Evolutionary conservation across 2,888 invertebrate species (phyloP).

Genomic region (Lepidocyrtinus sp.): DNA sequence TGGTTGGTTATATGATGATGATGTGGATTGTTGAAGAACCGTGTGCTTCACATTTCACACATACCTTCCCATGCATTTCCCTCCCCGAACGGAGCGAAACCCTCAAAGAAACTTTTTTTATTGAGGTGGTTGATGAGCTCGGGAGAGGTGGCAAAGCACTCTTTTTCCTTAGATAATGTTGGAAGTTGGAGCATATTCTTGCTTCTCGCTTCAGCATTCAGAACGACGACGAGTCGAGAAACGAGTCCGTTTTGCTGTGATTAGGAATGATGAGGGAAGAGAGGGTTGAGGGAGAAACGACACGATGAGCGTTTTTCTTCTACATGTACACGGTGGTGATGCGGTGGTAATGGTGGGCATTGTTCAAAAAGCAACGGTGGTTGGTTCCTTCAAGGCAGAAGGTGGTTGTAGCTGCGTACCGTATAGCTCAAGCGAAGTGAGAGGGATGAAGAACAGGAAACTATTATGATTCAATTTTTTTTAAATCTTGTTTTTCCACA

Average conservation of each 20-base stretch:
- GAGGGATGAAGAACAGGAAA: constrained; percentile 43
- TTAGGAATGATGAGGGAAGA: not conserved
- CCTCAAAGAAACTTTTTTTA: not conserved
- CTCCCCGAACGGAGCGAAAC: constrained; percentile 3
- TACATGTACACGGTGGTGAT: not conserved
- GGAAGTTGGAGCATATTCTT: constrained; percentile 15
- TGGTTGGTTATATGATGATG: not conserved
- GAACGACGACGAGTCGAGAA: not conserved
- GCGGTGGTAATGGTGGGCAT: not conserved
- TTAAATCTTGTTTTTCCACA: constrained; percentile 56
- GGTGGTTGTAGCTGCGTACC: not conserved
- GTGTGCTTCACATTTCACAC: constrained; percentile 5
- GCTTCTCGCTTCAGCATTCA: not conserved
- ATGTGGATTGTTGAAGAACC: constrained; percentile 9
- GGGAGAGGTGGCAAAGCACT: not conserved
- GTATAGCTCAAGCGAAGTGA: not conserved
- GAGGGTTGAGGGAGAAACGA: not conserved
- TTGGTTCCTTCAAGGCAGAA: not conserved
- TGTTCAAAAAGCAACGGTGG: not conserved
- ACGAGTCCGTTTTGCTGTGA: not conserved
- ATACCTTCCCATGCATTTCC: constrained; percentile 17
- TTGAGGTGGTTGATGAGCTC: not conserved
- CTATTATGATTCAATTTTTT: constrained; percentile 34
- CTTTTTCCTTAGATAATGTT: not conserved
- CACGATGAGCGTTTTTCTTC: not conserved